Evolutionary conservation across 2,113 vertebrate species (phyloP).

Genomic region (Python bivittatus): DNA sequence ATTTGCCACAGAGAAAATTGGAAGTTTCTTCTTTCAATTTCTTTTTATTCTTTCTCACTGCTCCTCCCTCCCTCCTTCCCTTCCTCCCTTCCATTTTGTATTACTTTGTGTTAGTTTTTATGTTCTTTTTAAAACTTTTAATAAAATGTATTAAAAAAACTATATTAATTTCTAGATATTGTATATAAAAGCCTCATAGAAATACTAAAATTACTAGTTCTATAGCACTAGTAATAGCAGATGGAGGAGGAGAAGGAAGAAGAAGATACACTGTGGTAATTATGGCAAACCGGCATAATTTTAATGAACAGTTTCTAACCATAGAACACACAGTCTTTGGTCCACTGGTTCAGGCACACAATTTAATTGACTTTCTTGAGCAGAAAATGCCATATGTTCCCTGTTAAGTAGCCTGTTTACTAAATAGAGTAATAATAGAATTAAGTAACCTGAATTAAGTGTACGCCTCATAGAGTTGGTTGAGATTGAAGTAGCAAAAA

Average conservation of each 20-base stretch:
- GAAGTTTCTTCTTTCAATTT: too few relatives aligned
- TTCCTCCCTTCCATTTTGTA: too few relatives aligned
- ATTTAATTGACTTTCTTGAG: conserved; percentile 5
- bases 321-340: not conserved
- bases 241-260: not conserved
- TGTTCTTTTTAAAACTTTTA: too few relatives aligned
- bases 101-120: too few relatives aligned
- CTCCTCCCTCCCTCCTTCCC: too few relatives aligned
- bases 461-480: not conserved
- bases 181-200: conserved; percentile 12
- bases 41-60: too few relatives aligned
- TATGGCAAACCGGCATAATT: conserved; percentile 11
- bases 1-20: too few relatives aligned
- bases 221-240: too few relatives aligned
- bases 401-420: not conserved
- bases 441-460: not conserved
- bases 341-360: not conserved
- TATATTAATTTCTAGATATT: not conserved
- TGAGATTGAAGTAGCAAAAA: not conserved
- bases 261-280: not conserved
- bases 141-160: too few relatives aligned
- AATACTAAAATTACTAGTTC: too few relatives aligned
- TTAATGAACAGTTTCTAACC: conserved; percentile 27
- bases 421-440: not conserved
- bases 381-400: not conserved